phyloP scores from a whole-genome alignment of 2,888 invertebrate species.

The Drosophila borealis region DNA sequence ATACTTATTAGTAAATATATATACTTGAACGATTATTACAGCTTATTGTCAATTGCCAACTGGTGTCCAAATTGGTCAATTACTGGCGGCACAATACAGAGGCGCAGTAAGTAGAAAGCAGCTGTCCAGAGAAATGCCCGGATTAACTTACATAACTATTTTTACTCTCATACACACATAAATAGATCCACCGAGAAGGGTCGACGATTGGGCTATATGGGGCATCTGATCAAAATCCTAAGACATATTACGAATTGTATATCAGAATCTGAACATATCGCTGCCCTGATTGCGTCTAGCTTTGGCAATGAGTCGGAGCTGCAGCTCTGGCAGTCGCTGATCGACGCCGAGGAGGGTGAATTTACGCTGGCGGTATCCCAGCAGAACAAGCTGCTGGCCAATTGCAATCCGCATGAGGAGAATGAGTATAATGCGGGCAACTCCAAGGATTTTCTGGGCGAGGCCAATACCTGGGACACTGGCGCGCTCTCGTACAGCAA shows the following conservation, averaged over 20 bases:
- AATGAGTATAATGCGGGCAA: slow-evolving; percentile 74
- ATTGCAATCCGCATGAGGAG: slow-evolving; percentile 83
- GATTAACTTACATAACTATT: background rate
- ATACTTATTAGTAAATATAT: too few species aligned
- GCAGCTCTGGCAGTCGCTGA: slow-evolving; percentile 85
- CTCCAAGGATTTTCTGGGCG: slow-evolving; percentile 74
- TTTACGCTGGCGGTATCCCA: slow-evolving; percentile 78
- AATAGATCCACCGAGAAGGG: slow-evolving; percentile 86
- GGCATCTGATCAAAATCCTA: slow-evolving; percentile 88
- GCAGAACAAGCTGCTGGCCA: slow-evolving; percentile 83
- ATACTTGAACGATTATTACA: slow-evolving; percentile 79
- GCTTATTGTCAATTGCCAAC: slow-evolving; percentile 92
- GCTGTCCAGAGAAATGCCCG: background rate
- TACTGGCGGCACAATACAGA: slow-evolving; percentile 92
- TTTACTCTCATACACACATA: background rate
- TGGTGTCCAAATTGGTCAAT: slow-evolving; percentile 92
- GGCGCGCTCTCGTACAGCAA: slow-evolving; percentile 52
- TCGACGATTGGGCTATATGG: slow-evolving; percentile 88
- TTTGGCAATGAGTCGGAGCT: slow-evolving; percentile 86
- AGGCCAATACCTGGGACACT: slow-evolving; percentile 52
- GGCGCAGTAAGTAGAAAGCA: slow-evolving; percentile 88
- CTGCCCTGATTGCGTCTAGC: slow-evolving; percentile 86
- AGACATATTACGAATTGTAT: slow-evolving; percentile 86
- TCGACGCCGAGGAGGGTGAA: slow-evolving; percentile 81
- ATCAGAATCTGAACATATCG: slow-evolving; percentile 86